These are phyloP conservation scores for Anas platyrhynchos DNA, from an alignment of 2,113 vertebrate genomes.

Conservation along the genomic window DNA sequence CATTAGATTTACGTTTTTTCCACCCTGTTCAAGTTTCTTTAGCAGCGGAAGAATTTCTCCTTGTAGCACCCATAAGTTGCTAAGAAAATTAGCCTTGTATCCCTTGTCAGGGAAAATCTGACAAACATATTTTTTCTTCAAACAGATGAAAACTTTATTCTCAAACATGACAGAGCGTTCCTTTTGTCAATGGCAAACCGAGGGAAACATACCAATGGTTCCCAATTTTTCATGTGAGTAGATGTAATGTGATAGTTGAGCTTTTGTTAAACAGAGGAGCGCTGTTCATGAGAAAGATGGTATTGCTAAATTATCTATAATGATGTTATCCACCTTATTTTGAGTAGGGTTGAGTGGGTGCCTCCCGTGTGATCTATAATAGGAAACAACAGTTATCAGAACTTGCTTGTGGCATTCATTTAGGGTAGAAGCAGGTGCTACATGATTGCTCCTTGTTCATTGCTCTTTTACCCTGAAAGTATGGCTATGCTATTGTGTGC, in stretches of 20 bases:
- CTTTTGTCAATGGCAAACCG: conserved; percentile 99
- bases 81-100: conserved; percentile 42
- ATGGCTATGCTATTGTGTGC: not conserved
- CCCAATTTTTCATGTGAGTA: conserved; percentile 99
- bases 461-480: not conserved
- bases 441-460: not conserved
- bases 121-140: conserved; percentile 78
- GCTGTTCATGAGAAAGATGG: conserved; percentile 83
- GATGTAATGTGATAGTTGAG: conserved; percentile 34
- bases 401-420: not conserved
- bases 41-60: conserved; percentile 75
- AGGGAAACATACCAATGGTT: conserved; percentile 98
- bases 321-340: not conserved
- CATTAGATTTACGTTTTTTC: conserved; percentile 28
- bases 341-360: not conserved
- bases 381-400: not conserved
- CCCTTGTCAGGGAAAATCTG: conserved; percentile 46
- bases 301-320: conserved; percentile 41
- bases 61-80: conserved; percentile 65
- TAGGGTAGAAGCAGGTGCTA: conserved; percentile 15
- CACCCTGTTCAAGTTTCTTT: conserved; percentile 58
- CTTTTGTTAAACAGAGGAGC: conserved; percentile 77
- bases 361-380: not conserved
- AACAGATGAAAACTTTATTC: conserved; percentile 99
- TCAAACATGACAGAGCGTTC: conserved; percentile 99